Percentiles rank a stretch among this genome's conserved stretches.
Conservation (phyloP, 2,113 vertebrate genomes). For the Mesocricetus auratus region DNA sequence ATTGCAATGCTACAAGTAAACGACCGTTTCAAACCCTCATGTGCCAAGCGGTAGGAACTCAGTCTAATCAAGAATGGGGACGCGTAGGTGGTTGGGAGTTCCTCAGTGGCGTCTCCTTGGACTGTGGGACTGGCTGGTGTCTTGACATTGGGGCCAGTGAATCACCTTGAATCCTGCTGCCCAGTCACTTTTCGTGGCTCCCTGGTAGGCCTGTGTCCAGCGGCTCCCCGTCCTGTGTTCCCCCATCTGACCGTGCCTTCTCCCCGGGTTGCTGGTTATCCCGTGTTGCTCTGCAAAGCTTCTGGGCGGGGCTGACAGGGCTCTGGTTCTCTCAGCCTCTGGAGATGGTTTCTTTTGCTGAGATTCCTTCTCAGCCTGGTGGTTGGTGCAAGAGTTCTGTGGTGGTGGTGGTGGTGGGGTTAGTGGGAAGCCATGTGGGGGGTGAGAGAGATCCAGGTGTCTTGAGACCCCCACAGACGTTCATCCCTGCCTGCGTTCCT, state of each 20-base stretch:
- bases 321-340: no score
- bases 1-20: background rate
- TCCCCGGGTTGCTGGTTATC: fast-evolving
- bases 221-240: background rate
- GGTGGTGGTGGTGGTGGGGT: no score
- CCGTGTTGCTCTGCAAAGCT: background rate
- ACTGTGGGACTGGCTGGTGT: background rate
- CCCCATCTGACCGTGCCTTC: no score
- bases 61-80: background rate
- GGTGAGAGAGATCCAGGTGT: background rate
- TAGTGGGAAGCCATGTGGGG: background rate
- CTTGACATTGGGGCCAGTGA: background rate
- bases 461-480: fast-evolving
- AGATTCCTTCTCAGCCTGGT: background rate
- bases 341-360: background rate
- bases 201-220: background rate
- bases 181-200: background rate
- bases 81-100: background rate
- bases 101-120: background rate
- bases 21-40: background rate
- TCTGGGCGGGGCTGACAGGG: background rate
- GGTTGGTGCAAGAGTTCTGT: background rate
- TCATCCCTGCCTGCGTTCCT: fast-evolving
- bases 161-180: background rate
- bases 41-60: background rate